These are phyloP conservation scores for Carcinoscorpius rotundicauda DNA, from an alignment of 1,140 invertebrate species.

Conservation along the genomic window DNA sequence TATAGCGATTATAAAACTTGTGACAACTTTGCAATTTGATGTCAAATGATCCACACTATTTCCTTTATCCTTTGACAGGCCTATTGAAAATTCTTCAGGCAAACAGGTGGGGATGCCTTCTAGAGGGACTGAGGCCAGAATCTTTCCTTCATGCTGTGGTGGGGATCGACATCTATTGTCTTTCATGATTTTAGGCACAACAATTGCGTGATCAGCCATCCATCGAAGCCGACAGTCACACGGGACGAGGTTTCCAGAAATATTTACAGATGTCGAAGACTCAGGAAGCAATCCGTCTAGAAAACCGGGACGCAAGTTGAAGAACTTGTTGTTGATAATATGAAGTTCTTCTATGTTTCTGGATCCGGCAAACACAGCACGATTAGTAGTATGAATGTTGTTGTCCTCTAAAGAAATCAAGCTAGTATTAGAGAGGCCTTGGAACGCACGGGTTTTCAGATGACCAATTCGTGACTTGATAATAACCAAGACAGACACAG, in stretches of 20 bases:
- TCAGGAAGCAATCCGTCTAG: constrained; percentile 4
- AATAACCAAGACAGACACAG: background rate
- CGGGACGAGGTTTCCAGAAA: constrained; percentile 11
- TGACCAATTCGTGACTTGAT: background rate
- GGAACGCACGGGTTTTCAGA: constrained; percentile 12
- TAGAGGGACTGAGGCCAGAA: too few relatives aligned
- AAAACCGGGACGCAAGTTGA: constrained; percentile 2
- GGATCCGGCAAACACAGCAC: constrained; percentile 52
- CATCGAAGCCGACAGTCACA: constrained; percentile 17
- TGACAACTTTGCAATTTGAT: too few relatives aligned
- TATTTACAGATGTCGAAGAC: constrained; percentile 1
- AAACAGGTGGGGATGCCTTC: too few relatives aligned
- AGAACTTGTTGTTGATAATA: constrained; percentile 51
- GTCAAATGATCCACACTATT: too few relatives aligned
- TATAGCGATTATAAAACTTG: too few relatives aligned
- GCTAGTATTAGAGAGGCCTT: constrained; percentile 11
- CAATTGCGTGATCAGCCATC: background rate
- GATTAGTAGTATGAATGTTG: constrained; percentile 11
- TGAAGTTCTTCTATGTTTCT: constrained; percentile 61
- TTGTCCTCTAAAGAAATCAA: constrained; percentile 12
- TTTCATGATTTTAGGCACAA: too few relatives aligned
- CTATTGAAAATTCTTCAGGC: too few relatives aligned
- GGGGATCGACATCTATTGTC: too few relatives aligned
- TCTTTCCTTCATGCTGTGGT: too few relatives aligned
- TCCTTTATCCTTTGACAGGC: too few relatives aligned